Conservation (phyloP, 2,888 invertebrate species). For the Ennomos erosarius region DNA sequence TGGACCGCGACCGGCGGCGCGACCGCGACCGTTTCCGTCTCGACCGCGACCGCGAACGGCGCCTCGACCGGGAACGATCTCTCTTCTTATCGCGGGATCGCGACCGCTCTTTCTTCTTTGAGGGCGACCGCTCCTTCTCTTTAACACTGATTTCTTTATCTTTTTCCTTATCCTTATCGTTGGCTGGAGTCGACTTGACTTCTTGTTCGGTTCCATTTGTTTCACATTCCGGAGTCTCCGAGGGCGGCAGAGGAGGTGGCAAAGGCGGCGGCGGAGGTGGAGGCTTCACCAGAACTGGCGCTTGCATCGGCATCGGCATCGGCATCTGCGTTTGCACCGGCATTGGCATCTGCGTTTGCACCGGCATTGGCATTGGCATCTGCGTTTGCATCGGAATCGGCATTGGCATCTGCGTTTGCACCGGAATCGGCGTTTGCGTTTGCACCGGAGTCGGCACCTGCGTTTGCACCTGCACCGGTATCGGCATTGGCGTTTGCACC, state of each 20-base stretch:
- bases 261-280: conserved; percentile 1
- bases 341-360: too few species aligned
- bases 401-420: too few species aligned
- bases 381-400: not conserved
- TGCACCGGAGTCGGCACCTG: too few species aligned
- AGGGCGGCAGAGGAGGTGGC: conserved; percentile 5
- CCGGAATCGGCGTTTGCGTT: too few species aligned
- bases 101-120: conserved; percentile 77
- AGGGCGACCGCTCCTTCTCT: conserved; percentile 64
- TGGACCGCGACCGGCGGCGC: conserved; percentile 67
- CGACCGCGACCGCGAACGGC: conserved; percentile 86
- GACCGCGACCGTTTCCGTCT: conserved; percentile 80
- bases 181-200: conserved; percentile 44
- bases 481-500: too few species aligned
- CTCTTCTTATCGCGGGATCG: conserved; percentile 76
- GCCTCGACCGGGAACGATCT: conserved; percentile 85
- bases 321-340: too few species aligned
- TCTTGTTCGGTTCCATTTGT: conserved; percentile 65
- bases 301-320: too few species aligned
- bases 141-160: conserved; percentile 48
- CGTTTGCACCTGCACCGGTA: too few species aligned
- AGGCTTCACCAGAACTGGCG: too few species aligned
- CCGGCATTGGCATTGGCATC: too few species aligned
- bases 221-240: conserved; percentile 52
- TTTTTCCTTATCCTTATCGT: conserved; percentile 53